Evolutionary conservation across 2,888 invertebrate genomes (phyloP), one percentile per base, ranked within the genome.

Genomic region (Nymphalis c-album): DNA sequence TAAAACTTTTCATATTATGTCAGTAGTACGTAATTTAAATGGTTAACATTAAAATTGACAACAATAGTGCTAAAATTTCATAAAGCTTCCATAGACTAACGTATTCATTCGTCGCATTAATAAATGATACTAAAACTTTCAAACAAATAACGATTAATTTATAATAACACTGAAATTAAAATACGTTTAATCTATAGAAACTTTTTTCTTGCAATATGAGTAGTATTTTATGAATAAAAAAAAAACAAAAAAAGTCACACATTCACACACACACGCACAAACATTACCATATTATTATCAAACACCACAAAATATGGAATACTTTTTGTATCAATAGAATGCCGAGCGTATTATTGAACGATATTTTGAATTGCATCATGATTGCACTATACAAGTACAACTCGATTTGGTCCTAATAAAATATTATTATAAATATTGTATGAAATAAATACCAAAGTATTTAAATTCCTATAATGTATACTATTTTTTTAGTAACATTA

Each of bases 261-360:
- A 57, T 18, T 40, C 57, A 57, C 35, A 57, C 57, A 35, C 57
- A 57, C 35, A 18, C n/a, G n/a, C 57, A 40, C 7, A 31, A 31
- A 57, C 35, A 31, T 5, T 16, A 7, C 5, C 53, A 53, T 26
- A 17, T 7, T 26, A 57, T 57, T 35, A 35, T 10, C n/a, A 35
- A 57, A 57, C 10, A 57, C 26, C 31, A 57, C 35, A 18, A 57
- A 35, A 8, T 2, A 40, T 40, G 40, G 40, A 35, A 57, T 18
- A 57, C 57, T 57, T 57, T 40, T 18, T 57, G 17, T 40, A 35
- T 31, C 57, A 18, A 40, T 57, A 40, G 3, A 48, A 17, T 17
- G 40, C 40, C 13, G 13, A 40, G 40, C 16, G 35, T 17, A 17
- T 10, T 10, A 40, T 57, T 10, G n/a, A 10, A 53, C 53, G 18